A percentile compares a stretch with the other conserved stretches of the same genome.
phyloP scores from a whole-genome alignment of 2,888 invertebrate genomes.

The Orthosia incerta region DNA sequence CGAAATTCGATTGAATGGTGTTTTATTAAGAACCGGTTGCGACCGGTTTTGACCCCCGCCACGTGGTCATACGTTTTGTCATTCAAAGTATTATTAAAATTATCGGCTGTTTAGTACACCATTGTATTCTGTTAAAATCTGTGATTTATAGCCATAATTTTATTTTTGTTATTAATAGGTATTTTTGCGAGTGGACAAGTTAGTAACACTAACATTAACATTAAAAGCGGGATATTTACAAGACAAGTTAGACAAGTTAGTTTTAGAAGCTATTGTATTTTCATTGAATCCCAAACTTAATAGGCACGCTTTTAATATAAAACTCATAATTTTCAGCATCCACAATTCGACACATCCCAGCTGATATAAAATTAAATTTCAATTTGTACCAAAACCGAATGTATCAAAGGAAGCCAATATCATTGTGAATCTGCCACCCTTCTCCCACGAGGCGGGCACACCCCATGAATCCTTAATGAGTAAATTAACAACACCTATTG shows the following conservation, averaged over 20 bases:
- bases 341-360: conserved; percentile 45
- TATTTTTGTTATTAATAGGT: conserved; percentile 34
- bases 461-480: conserved; percentile 90
- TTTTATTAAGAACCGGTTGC: conserved; percentile 87
- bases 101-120: conserved; percentile 83
- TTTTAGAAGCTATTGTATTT: conserved; percentile 3
- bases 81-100: conserved; percentile 85
- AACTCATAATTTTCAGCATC: conserved; percentile 16
- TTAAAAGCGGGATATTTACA: too few relatives aligned
- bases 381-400: conserved; percentile 70
- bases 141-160: conserved; percentile 69
- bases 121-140: conserved; percentile 68
- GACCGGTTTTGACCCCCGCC: conserved; percentile 86
- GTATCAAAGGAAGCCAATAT: conserved; percentile 71
- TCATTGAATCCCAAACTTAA: neutral
- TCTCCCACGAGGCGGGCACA: conserved; percentile 70
- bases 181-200: conserved; percentile 16
- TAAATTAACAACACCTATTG: conserved; percentile 91
- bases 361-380: conserved; percentile 68
- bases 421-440: conserved; percentile 70
- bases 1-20: conserved; percentile 87
- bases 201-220: too few relatives aligned
- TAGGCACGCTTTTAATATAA: neutral
- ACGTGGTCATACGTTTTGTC: conserved; percentile 89
- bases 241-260: neutral